Evolutionary conservation across 2,797 vertebrate species (phyloP).

Genomic region (Enteromius radiatus): DNA sequence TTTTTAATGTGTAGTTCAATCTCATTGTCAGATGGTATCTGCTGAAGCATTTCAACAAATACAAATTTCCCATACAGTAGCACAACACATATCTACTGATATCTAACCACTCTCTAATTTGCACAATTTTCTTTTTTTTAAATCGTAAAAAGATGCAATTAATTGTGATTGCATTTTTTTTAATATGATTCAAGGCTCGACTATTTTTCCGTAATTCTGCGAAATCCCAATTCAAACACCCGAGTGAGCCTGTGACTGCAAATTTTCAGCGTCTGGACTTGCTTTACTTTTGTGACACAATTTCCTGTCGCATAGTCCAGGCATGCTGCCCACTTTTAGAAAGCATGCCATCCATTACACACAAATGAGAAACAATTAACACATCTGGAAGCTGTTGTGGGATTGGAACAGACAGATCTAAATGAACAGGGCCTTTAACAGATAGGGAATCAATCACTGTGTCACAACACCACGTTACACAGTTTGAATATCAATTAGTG

Average conservation of each 20-base stretch:
- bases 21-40: slow-evolving; percentile 11
- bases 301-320: slow-evolving; percentile 10
- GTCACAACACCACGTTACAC: slow-evolving; percentile 15
- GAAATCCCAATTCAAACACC: background rate
- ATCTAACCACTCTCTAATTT: background rate
- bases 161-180: slow-evolving; percentile 6
- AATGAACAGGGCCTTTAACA: slow-evolving; percentile 24
- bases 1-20: slow-evolving; percentile 22
- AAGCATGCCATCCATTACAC: slow-evolving; percentile 35
- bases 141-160: no score
- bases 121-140: background rate
- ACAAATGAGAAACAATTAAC: slow-evolving; percentile 43
- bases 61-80: background rate
- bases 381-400: slow-evolving; percentile 27
- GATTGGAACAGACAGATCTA: slow-evolving; percentile 33
- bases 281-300: background rate
- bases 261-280: background rate
- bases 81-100: background rate
- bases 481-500: slow-evolving; percentile 22
- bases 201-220: slow-evolving; percentile 9
- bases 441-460: slow-evolving; percentile 26
- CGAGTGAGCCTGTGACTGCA: background rate
- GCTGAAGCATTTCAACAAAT: slow-evolving; percentile 9
- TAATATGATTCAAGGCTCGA: background rate
- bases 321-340: background rate